A percentile compares a stretch with the other conserved stretches of the same genome.
Evolutionary conservation across 2,113 vertebrate species (phyloP).

Genomic region (Amia ocellicauda): DNA sequence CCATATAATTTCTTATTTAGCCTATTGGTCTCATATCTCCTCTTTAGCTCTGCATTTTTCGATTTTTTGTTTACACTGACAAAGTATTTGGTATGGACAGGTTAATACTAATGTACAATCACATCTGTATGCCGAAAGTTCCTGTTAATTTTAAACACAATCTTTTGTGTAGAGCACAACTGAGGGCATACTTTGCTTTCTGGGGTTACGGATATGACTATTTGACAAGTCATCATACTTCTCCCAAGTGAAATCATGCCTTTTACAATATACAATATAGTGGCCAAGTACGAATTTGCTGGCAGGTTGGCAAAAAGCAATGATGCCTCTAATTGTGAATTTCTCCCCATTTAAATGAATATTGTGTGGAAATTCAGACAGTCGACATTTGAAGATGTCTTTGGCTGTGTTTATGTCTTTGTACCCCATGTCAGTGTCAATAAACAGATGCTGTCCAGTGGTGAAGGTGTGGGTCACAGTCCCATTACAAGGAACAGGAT

Average conservation of each 20-base stretch:
- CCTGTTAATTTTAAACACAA: too few species aligned
- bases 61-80: too few species aligned
- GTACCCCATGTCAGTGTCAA: conserved; percentile 9
- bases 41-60: too few species aligned
- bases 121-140: too few species aligned
- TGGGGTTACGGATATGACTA: background rate
- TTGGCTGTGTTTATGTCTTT: background rate
- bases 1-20: too few species aligned
- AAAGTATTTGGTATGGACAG: too few species aligned
- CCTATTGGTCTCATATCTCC: too few species aligned
- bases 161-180: conserved; percentile 12
- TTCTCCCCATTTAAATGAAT: background rate
- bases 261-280: conserved; percentile 7
- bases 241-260: conserved; percentile 1
- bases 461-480: background rate
- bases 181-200: conserved; percentile 2
- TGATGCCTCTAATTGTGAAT: background rate
- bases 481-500: background rate
- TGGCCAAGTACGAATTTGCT: background rate
- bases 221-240: conserved; percentile 11
- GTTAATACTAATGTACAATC: too few species aligned
- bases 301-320: conserved; percentile 9
- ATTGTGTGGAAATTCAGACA: background rate
- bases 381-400: background rate
- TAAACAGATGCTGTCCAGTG: conserved; percentile 14